Evolutionary conservation across 2,797 vertebrate species (phyloP).

Genomic region (Ispidina lecontei): DNA sequence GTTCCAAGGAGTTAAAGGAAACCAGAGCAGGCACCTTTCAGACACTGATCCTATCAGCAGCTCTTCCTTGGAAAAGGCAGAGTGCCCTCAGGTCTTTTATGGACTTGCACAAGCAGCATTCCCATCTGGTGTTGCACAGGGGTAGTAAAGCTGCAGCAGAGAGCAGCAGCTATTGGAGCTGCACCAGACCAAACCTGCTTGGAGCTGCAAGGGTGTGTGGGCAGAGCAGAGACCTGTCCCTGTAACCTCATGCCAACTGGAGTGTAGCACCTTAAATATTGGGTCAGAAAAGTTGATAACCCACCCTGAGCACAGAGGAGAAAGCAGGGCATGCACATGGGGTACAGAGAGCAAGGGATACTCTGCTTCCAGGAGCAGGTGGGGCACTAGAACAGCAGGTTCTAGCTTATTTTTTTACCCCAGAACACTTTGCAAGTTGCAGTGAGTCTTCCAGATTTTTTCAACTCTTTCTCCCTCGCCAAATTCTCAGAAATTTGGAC

Average conservation of each 20-base stretch:
- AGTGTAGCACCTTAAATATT: background rate
- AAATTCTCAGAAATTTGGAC: background rate
- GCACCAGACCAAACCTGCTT: background rate
- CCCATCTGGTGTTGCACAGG: background rate
- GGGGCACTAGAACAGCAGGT: background rate
- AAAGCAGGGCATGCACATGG: fast-evolving
- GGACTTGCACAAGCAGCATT: background rate
- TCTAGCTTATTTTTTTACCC: background rate
- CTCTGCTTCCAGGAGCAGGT: background rate
- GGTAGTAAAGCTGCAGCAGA: background rate
- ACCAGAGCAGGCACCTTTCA: background rate
- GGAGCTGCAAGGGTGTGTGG: fast-evolving
- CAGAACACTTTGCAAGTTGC: background rate
- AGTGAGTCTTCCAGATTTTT: background rate
- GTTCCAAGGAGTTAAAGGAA: conserved; percentile 13
- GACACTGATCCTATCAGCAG: conserved; percentile 30
- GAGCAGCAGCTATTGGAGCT: background rate
- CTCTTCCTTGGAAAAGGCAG: background rate
- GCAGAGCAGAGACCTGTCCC: background rate
- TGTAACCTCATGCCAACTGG: background rate
- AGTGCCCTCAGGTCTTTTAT: background rate
- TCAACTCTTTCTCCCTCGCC: background rate
- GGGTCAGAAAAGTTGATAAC: background rate
- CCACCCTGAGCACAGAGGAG: background rate
- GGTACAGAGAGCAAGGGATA: background rate